phyloP scores from a whole-genome alignment of 1,140 invertebrate species.

The Apolygus lucorum region DNA sequence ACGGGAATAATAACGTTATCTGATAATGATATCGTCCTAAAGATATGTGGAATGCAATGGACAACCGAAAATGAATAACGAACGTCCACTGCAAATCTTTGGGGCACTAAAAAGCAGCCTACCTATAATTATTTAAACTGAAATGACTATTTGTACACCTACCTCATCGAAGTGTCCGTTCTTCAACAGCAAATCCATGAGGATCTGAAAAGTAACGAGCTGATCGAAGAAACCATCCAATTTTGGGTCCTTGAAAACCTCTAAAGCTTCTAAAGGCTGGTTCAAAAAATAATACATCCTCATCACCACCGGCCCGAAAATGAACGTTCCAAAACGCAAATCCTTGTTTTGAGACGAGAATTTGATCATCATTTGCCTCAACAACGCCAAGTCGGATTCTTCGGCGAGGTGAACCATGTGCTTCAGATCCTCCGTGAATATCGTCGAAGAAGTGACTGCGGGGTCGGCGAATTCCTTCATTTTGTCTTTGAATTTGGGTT shows the following conservation, averaged over 20 bases:
- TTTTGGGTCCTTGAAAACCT: conserved; percentile 53
- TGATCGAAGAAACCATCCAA: conserved; percentile 61
- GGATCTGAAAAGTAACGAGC: conserved; percentile 53
- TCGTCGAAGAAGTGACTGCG: conserved; percentile 47
- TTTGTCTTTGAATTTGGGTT: conserved; percentile 54
- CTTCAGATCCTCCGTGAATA: conserved; percentile 79
- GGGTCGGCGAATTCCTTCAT: conserved; percentile 52
- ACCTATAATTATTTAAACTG: too few species aligned
- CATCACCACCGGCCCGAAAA: conserved; percentile 78
- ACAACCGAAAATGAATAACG: too few species aligned
- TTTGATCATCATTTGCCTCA: conserved; percentile 57
- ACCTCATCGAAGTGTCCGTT: conserved; percentile 60
- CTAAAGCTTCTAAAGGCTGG: conserved; percentile 54
- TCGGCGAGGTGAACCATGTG: conserved; percentile 64
- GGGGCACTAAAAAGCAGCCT: too few species aligned
- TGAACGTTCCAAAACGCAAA: conserved; percentile 62
- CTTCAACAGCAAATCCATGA: conserved; percentile 62
- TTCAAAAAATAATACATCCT: conserved; percentile 62
- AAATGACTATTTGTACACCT: too few species aligned
- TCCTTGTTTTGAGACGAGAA: conserved; percentile 64
- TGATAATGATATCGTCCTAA: too few species aligned
- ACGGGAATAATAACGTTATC: too few species aligned
- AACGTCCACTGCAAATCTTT: too few species aligned
- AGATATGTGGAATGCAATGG: too few species aligned
- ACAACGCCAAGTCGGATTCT: conserved; percentile 52